Conservation (phyloP, 2,888 invertebrate genomes). For the Dasysyrphus albostriatus region DNA sequence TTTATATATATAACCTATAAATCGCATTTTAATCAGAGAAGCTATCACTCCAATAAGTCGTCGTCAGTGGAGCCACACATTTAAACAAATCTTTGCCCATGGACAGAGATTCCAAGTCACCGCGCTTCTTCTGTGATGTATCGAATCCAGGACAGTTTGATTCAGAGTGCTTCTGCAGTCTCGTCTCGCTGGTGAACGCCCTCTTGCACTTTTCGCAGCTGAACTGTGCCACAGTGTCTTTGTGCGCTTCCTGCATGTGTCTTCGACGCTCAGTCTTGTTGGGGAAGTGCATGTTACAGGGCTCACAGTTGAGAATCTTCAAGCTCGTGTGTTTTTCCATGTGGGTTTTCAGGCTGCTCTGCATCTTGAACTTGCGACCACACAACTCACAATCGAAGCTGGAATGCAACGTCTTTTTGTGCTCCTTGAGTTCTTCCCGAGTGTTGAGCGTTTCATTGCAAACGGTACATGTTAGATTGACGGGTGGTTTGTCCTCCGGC, state of each 20-base stretch:
- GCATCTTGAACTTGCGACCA: constrained; percentile 83
- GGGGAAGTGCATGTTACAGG: constrained; percentile 80
- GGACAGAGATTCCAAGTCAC: constrained; percentile 77
- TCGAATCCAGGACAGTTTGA: constrained; percentile 77
- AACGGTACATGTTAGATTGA: constrained; percentile 78
- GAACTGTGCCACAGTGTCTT: constrained; percentile 79
- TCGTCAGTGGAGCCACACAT: constrained; percentile 84
- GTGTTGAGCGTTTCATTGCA: constrained; percentile 85
- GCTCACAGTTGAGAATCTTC: constrained; percentile 77
- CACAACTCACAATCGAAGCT: constrained; percentile 84
- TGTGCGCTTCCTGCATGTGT: constrained; percentile 82
- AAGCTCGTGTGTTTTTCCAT: constrained; percentile 82
- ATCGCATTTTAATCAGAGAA: constrained; percentile 82
- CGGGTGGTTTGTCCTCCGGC: constrained; percentile 62
- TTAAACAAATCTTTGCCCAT: constrained; percentile 84
- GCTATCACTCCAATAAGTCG: constrained; percentile 84
- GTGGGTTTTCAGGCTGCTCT: constrained; percentile 83
- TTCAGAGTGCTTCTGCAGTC: constrained; percentile 81
- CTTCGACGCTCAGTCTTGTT: constrained; percentile 81
- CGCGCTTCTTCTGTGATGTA: constrained; percentile 65
- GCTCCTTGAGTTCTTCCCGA: constrained; percentile 84
- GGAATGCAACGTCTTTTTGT: constrained; percentile 82
- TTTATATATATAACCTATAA: neutral
- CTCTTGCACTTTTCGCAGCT: constrained; percentile 82
- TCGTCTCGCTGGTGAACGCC: constrained; percentile 80